Conservation (phyloP, 2,888 invertebrate species). For the Ochlodes sylvanus region DNA sequence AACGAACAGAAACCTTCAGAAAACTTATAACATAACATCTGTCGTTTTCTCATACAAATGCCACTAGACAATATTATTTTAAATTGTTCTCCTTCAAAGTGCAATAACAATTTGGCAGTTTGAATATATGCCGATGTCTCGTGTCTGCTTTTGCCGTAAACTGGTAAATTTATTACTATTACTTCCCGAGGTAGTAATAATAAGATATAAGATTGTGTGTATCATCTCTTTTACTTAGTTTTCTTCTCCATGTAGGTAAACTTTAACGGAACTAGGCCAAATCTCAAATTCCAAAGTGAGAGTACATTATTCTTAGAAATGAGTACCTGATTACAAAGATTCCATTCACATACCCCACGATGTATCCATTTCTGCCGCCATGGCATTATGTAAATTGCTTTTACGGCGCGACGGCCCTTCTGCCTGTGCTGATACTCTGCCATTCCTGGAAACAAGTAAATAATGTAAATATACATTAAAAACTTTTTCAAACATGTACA, state of each 20-base stretch:
- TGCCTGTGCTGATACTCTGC: constrained; percentile 82
- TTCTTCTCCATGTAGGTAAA: not conserved
- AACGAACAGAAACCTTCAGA: constrained; percentile 46
- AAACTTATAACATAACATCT: constrained; percentile 31
- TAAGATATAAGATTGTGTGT: too few relatives aligned
- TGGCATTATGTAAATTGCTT: constrained; percentile 88
- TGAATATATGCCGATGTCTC: too few relatives aligned
- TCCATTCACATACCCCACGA: constrained; percentile 69
- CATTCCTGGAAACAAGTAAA: constrained; percentile 64
- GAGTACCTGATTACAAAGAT: not conserved
- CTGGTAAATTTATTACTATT: too few relatives aligned
- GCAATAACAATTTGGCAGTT: too few relatives aligned
- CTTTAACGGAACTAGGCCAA: not conserved
- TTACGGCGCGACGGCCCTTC: constrained; percentile 89
- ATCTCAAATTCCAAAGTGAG: too few relatives aligned
- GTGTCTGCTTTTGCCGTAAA: too few relatives aligned
- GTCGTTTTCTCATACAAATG: constrained; percentile 13
- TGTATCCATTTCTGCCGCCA: constrained; percentile 77
- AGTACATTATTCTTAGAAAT: too few relatives aligned
- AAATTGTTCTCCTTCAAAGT: too few relatives aligned
- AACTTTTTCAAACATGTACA: too few relatives aligned
- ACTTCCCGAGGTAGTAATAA: too few relatives aligned
- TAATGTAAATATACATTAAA: not conserved
- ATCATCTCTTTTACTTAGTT: too few relatives aligned
- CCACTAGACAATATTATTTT: not conserved